Conservation (phyloP, 1,140 invertebrate species). For the Euwallacea similis region DNA sequence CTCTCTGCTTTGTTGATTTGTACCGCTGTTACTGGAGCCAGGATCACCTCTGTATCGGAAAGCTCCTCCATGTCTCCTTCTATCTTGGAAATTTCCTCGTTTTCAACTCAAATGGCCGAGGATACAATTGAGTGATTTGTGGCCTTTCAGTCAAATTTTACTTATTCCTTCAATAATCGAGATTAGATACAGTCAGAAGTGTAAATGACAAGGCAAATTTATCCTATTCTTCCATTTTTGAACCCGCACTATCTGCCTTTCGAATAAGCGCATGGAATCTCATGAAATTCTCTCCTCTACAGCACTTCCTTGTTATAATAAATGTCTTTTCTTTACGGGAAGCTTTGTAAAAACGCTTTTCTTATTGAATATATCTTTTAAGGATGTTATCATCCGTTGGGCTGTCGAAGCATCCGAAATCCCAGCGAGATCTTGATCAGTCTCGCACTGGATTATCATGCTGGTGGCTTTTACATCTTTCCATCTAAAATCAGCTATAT, state of each 20-base stretch:
- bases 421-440: not conserved
- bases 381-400: not conserved
- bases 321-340: not conserved
- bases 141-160: not conserved
- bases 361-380: not conserved
- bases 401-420: not conserved
- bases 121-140: not conserved
- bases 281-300: constrained; percentile 2
- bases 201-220: not conserved
- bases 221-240: not conserved
- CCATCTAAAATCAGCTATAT: not conserved
- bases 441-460: not conserved
- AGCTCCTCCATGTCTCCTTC: not conserved
- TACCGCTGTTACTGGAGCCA: too few species aligned
- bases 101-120: not conserved
- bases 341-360: not conserved
- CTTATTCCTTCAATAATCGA: not conserved
- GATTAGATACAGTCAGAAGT: not conserved
- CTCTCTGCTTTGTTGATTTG: too few species aligned
- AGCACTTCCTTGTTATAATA: not conserved
- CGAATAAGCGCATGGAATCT: not conserved
- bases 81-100: not conserved
- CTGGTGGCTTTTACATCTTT: not conserved
- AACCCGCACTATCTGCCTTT: not conserved
- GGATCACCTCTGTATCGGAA: not conserved